These are phyloP conservation scores for Archegozetes longisetosus DNA, from an alignment of 1,140 invertebrate species.

Conservation along the genomic window DNA sequence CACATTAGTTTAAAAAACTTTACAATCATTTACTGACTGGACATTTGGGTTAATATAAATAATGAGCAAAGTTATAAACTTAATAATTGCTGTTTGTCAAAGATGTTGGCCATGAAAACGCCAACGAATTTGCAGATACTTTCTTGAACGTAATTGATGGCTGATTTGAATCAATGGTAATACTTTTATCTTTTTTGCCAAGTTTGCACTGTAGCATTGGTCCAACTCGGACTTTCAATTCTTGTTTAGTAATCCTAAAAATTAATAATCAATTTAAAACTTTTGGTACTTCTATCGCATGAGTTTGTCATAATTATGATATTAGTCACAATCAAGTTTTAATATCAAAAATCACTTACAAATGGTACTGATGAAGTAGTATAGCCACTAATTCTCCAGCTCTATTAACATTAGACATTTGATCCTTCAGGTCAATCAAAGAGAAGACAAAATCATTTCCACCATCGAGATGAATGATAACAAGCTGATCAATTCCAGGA, in stretches of 20 bases:
- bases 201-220: neutral
- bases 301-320: neutral
- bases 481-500: conserved; percentile 68
- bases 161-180: conserved; percentile 1
- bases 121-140: neutral
- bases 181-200: neutral
- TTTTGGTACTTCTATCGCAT: too few relatives aligned
- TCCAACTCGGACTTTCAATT: neutral
- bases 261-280: too few relatives aligned
- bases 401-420: conserved; percentile 33
- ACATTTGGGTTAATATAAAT: too few relatives aligned
- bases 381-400: conserved; percentile 74
- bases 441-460: conserved; percentile 82
- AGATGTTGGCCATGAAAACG: neutral
- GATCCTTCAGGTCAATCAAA: conserved; percentile 30
- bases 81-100: neutral
- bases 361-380: conserved; percentile 33
- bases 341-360: conserved; percentile 27
- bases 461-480: conserved; percentile 68
- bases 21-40: too few relatives aligned
- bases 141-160: conserved; percentile 4
- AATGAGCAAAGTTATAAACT: too few relatives aligned
- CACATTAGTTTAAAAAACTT: too few relatives aligned
- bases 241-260: neutral
- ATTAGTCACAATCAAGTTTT: neutral